Evolutionary conservation across 2,797 vertebrate species (phyloP), one percentile per base, ranked within the genome.

Genomic region (Sciaenops ocellatus): DNA sequence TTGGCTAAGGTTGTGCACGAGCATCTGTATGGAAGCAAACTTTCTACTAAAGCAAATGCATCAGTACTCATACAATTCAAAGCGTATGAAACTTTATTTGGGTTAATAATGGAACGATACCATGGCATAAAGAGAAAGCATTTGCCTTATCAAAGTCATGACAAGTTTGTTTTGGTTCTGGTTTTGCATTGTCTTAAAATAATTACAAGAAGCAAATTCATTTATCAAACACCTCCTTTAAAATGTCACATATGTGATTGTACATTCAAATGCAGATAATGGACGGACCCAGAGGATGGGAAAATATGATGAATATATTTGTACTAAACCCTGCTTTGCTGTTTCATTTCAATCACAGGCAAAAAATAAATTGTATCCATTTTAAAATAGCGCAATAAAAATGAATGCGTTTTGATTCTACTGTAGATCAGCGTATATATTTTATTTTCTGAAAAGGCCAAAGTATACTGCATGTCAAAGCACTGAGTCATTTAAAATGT

Each of bases 401-500:
- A 63, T 1, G 0, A 55, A 52, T 46, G 17, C 5, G 22, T 41
- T 69, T 18, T 28, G 54, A 50, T 41, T 64, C 2, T n/a, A 34
- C n/a, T 59, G 50, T 38, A 64, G 30, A 41, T 51, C 65, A 68
- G 1, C 24, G 3, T 46, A 11, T 46, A 28, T 15, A 24, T 52
- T 60, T 61, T 8, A 48, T 47, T 34, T 44, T 60, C 41, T 61
- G 30, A 64, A 17, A 79, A 62, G 51, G 41, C 46, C 24, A 48
- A 38, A 42, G 50, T 28, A n/a, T 55, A 20, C 22, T 13, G 30
- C 5, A 1, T 60, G 42, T 65, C 65, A 73, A 48, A 77, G 71
- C 48, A 38, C 15, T 73, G 24, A 63, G 26, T 80, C 50, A 56
- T 76, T 72, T 73, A 8, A 56, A 56, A 74, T 60, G 57, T 56